These are phyloP conservation scores for Salmo trutta DNA, from an alignment of 2,797 vertebrate genomes.

Conservation along the genomic window DNA sequence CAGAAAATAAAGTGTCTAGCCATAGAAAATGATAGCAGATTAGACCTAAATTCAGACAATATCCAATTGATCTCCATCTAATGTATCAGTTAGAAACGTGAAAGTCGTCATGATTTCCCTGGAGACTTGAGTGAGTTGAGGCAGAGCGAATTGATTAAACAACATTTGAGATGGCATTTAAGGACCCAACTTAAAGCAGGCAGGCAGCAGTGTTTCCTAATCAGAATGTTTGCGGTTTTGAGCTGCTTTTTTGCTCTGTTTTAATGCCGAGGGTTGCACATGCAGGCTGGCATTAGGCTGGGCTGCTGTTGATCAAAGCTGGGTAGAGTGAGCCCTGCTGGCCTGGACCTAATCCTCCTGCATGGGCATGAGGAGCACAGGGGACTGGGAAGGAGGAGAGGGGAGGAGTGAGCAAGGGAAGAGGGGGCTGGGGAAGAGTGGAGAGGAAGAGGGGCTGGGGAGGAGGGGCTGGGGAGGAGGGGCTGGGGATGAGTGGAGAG, in stretches of 20 bases:
- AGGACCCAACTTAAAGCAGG: background rate
- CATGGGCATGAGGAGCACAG: background rate
- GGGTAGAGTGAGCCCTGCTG: slow-evolving; percentile 64
- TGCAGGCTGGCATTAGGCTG: slow-evolving; percentile 71
- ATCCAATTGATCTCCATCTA: background rate
- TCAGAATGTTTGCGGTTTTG: background rate
- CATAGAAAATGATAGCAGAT: background rate
- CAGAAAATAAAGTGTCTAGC: background rate
- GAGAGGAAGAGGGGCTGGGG: no score
- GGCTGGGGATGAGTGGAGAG: background rate
- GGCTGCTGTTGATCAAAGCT: slow-evolving; percentile 73
- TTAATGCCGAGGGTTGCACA: slow-evolving; percentile 71
- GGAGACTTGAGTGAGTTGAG: no score
- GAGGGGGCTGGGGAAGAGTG: background rate
- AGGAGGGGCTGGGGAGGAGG: background rate
- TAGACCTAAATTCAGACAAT: background rate
- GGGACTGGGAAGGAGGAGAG: background rate
- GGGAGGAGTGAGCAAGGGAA: background rate
- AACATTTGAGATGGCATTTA: background rate
- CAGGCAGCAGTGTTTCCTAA: slow-evolving; percentile 25
- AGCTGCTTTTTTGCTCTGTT: slow-evolving; percentile 49
- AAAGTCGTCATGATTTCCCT: background rate
- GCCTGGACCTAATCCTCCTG: slow-evolving; percentile 63
- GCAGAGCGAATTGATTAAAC: background rate
- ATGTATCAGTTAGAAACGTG: background rate